Conservation (phyloP, 2,888 invertebrate genomes). For the Folsomia manolachei region DNA sequence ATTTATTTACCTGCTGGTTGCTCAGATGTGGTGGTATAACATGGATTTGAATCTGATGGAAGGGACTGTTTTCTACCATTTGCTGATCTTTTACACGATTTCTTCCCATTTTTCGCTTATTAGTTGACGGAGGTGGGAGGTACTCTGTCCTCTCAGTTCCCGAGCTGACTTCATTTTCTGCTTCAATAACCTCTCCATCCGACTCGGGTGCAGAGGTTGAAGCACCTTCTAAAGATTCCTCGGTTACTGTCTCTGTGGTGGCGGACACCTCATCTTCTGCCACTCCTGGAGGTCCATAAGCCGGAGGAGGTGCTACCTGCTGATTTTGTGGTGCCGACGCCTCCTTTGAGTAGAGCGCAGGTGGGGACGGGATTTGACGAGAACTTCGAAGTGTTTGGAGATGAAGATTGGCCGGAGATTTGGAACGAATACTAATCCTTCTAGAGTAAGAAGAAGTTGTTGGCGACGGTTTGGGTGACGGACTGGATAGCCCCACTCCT, state of each 20-base stretch:
- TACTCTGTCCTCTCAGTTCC: neutral
- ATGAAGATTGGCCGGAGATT: neutral
- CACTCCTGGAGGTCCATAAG: neutral
- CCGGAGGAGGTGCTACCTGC: neutral
- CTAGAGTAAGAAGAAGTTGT: neutral
- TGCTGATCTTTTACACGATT: conserved; percentile 34
- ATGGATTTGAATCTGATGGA: conserved; percentile 23
- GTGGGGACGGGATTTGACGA: neutral
- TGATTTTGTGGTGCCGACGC: neutral
- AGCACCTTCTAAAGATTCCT: neutral
- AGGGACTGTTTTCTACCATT: conserved; percentile 39
- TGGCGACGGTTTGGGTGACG: neutral
- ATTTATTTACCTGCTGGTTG: conserved; percentile 16
- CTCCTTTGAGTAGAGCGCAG: neutral
- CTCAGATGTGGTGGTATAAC: conserved; percentile 8
- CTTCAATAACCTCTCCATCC: neutral
- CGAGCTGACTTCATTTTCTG: neutral
- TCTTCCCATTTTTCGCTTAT: neutral
- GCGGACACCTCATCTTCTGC: neutral
- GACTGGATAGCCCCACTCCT: neutral
- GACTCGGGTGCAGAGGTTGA: neutral
- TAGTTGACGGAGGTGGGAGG: neutral
- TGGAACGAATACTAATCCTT: neutral
- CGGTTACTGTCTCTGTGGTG: neutral
- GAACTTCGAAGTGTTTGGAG: neutral